Percentiles rank a stretch among this genome's conserved stretches.
These are phyloP conservation scores for Xestoiulus laeticollis DNA, from an alignment of 2,888 invertebrate species.

Conservation along the genomic window DNA sequence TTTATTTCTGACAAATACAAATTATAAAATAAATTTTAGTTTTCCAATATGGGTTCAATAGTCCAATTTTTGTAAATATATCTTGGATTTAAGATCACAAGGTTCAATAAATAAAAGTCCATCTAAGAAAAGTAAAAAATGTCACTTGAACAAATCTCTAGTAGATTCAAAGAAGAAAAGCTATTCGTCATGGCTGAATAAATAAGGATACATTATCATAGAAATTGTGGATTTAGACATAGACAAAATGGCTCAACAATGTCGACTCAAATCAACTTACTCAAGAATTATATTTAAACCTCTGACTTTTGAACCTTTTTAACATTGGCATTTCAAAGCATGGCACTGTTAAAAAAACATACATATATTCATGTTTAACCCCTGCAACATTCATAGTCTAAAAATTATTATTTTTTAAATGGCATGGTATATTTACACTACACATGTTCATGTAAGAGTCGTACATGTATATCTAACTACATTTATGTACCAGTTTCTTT, in stretches of 20 bases:
- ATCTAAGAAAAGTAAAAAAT: constrained; percentile 3
- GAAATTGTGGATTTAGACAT: constrained; percentile 21
- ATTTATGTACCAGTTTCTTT: too few species aligned
- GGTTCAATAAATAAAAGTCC: background rate
- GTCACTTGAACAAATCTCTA: background rate
- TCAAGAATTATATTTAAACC: background rate
- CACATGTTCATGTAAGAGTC: too few species aligned
- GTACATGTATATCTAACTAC: too few species aligned
- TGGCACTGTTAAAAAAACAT: too few species aligned
- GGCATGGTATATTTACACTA: too few species aligned
- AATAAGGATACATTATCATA: constrained; percentile 28
- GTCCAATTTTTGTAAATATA: background rate
- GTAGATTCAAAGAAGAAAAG: background rate
- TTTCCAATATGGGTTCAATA: too few species aligned
- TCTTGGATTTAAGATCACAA: background rate
- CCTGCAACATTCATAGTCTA: too few species aligned
- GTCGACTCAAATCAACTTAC: constrained; percentile 1
- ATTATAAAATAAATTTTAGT: too few species aligned
- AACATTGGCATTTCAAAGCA: background rate
- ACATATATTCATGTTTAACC: too few species aligned
- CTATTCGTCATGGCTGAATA: background rate
- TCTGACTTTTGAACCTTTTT: background rate
- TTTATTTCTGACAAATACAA: too few species aligned
- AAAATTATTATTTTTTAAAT: too few species aligned
- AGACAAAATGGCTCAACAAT: background rate